Conservation (phyloP, 1,140 invertebrate species). For the Maconellicoccus hirsutus region DNA sequence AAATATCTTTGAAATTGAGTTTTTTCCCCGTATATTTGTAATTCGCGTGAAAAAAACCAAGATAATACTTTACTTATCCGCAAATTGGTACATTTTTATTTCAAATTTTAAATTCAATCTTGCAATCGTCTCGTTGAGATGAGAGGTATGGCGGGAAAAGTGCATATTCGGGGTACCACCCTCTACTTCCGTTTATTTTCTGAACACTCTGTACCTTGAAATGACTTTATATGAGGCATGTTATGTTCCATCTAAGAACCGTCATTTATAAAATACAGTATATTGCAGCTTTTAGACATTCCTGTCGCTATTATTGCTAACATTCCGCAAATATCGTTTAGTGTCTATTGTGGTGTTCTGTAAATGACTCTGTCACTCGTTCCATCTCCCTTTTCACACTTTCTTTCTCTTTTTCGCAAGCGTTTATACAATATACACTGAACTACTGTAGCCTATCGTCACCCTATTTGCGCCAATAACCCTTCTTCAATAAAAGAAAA, state of each 20-base stretch:
- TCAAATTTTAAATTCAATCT: too few relatives aligned
- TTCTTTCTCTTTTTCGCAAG: neutral
- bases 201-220: neutral
- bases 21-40: neutral
- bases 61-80: neutral
- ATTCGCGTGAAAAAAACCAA: neutral
- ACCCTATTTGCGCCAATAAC: constrained; percentile 9
- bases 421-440: neutral
- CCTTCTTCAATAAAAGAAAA: constrained; percentile 21
- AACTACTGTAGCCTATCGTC: constrained; percentile 21
- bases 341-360: constrained; percentile 19
- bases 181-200: neutral
- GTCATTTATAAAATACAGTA: constrained; percentile 22
- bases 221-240: constrained; percentile 20
- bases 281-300: constrained; percentile 22
- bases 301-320: constrained; percentile 20
- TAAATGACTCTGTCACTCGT: neutral
- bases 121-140: too few relatives aligned
- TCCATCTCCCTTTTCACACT: neutral
- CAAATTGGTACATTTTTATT: too few relatives aligned
- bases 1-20: neutral
- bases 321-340: constrained; percentile 21
- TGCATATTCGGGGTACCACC: too few relatives aligned
- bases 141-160: too few relatives aligned
- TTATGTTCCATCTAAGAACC: constrained; percentile 19